Conservation (phyloP, 2,797 vertebrate genomes). For the Leptatherina wallacei region DNA sequence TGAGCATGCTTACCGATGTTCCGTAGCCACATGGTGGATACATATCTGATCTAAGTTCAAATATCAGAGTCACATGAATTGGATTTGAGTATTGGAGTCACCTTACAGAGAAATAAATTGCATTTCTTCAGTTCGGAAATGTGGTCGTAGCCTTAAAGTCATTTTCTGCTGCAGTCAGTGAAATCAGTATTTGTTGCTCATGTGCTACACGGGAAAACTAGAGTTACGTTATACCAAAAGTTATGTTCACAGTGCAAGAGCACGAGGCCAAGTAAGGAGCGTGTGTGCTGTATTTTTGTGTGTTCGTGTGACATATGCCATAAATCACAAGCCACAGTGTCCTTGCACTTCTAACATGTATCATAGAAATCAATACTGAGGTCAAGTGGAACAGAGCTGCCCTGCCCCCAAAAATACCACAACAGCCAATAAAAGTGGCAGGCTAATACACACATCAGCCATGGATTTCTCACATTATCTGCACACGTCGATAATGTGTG, state of each 20-base stretch:
- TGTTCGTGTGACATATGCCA: conserved; percentile 70
- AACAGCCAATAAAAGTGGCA: conserved; percentile 74
- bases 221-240: conserved; percentile 47
- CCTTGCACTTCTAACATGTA: conserved; percentile 77
- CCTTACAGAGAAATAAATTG: not conserved
- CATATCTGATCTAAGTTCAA: not conserved
- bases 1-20: not conserved
- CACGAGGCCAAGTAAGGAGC: conserved; percentile 38
- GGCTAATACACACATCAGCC: conserved; percentile 69
- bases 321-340: conserved; percentile 74
- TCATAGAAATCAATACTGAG: conserved; percentile 80
- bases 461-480: conserved; percentile 59
- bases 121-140: not conserved
- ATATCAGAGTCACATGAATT: not conserved
- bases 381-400: conserved; percentile 74
- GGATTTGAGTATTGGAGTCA: not conserved
- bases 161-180: conserved; percentile 14
- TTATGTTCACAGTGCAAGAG: conserved; percentile 12
- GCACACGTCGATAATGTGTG: conserved; percentile 45
- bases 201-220: conserved; percentile 14
- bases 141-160: not conserved
- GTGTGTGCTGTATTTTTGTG: conserved; percentile 31
- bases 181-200: conserved; percentile 30
- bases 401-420: conserved; percentile 68
- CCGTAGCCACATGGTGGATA: not conserved